These are phyloP conservation scores for Drosophila dives DNA, from an alignment of 2,888 invertebrate genomes.

Conservation along the genomic window DNA sequence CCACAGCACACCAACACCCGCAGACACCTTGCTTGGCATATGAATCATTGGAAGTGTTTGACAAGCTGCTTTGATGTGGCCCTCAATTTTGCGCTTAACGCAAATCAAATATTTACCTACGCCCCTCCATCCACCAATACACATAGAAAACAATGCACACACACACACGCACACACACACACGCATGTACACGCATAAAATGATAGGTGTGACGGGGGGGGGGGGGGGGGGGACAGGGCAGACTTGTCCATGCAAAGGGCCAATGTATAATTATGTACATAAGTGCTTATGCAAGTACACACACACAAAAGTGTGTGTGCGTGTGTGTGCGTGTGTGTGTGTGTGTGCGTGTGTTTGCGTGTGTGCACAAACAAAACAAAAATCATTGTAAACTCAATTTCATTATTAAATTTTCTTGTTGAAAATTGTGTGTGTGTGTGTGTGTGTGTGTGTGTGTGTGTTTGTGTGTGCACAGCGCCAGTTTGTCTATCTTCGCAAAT, in stretches of 20 bases:
- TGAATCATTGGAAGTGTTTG: conserved; percentile 12
- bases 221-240: no score
- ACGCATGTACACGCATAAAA: conserved; percentile 11
- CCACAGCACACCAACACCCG: neutral
- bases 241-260: conserved; percentile 1
- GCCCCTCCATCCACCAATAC: conserved; percentile 17
- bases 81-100: conserved; percentile 59
- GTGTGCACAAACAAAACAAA: conserved; percentile 70
- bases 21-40: neutral
- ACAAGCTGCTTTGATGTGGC: conserved; percentile 71
- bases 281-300: conserved; percentile 23
- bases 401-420: conserved; percentile 77
- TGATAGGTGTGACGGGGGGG: neutral
- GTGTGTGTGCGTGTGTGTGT: conserved; percentile 7
- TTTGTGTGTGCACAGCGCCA: conserved; percentile 23
- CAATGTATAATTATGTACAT: conserved; percentile 13
- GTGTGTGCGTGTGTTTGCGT: conserved; percentile 13
- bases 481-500: conserved; percentile 71
- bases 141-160: conserved; percentile 10
- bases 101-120: conserved; percentile 76
- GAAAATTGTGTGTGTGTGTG: conserved; percentile 10
- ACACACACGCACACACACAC: conserved; percentile 17
- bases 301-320: neutral
- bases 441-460: neutral
- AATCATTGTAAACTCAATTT: conserved; percentile 81